Evolutionary conservation across 2,797 vertebrate genomes (phyloP).

Genomic region (Syndactyla subalaris): DNA sequence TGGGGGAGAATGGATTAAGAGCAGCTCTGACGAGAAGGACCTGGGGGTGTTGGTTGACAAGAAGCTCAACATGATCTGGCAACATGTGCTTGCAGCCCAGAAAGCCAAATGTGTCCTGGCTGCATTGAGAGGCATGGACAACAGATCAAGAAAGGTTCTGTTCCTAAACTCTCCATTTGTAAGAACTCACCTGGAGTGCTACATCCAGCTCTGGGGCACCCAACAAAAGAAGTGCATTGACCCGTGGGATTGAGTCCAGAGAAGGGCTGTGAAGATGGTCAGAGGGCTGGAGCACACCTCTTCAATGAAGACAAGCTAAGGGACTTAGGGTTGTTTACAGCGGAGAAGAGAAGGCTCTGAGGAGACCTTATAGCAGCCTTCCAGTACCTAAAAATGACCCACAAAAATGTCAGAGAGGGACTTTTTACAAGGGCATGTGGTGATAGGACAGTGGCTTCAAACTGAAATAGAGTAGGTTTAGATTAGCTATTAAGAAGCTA

Average conservation of each 20-base stretch:
- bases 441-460: neutral
- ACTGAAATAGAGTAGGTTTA: neutral
- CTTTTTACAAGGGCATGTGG: neutral
- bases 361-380: neutral
- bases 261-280: neutral
- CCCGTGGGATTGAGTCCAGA: neutral
- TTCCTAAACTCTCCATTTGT: neutral
- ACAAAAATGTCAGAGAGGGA: neutral
- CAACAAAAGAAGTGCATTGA: fast-evolving
- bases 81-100: neutral
- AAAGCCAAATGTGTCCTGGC: neutral
- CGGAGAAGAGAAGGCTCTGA: neutral
- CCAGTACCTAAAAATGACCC: neutral
- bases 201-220: neutral
- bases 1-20: neutral
- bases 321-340: neutral
- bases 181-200: neutral
- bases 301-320: neutral
- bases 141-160: neutral
- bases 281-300: neutral
- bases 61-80: neutral
- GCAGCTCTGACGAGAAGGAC: neutral
- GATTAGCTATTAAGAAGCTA: neutral
- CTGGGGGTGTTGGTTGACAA: neutral
- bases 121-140: neutral